Evolutionary conservation across 2,888 invertebrate genomes (phyloP), one percentile per base, ranked within the genome.

Genomic region (Phrixothrix hirtus): DNA sequence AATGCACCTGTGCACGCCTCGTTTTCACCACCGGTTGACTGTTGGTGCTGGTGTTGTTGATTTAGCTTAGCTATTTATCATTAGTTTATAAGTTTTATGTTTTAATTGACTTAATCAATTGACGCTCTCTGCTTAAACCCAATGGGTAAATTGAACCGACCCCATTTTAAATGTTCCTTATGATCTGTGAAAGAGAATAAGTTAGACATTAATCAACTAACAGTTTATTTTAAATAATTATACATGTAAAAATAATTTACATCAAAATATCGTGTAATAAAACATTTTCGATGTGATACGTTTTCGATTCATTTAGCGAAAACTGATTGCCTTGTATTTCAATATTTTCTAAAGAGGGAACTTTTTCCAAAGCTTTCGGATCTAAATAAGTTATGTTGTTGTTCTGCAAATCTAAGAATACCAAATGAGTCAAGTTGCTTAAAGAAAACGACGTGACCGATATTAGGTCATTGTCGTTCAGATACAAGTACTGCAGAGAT

Each of bases 371-470:
- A 74, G 74, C 55, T 76, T 79, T 60, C 74, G 73, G 70, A 1
- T 80, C 78, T 55, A 77, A 77, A 44, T 77, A 75, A 26, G 76
- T 71, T 13, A 81, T 64, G 29, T 76, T 66, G 62, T 77, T 78
- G 43, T 71, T 67, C 16, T 72, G 63, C 55, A 77, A 61, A 42
- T 71, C 69, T 9, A 78, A 36, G 13, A 41, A 41, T 3, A 41
- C 27, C 31, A 52, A 36, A 31, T 41, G 42, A 11, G 37, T 30
- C n/a, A 52, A 7, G 2, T 17, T 6, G n/a, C 25, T 31, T 1
- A 14, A 10, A 0, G 52, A 52, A n/a, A 52, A 25, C 2, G 27
- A 13, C 5, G 10, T 13, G 10, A 52, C 15, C 2, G 6, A 10
- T 4, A 3, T 14, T n/a, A 52, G 10, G 4, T 43, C 41, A 16